phyloP scores from a whole-genome alignment of 2,888 invertebrate genomes.

The Tetrapedia diversipes region DNA sequence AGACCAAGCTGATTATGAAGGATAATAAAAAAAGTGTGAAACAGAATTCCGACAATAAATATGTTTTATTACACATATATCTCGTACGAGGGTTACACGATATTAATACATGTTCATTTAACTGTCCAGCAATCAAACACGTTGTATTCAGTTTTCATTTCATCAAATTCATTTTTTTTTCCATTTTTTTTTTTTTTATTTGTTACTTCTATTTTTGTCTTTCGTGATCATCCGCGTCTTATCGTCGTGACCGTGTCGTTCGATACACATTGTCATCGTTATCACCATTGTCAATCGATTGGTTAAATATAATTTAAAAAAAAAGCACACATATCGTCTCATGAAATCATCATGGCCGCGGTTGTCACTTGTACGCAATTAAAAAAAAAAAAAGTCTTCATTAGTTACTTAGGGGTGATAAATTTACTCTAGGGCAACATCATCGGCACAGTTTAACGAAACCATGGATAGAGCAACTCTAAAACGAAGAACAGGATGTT shows the following conservation, averaged over 20 bases:
- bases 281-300: slow-evolving; percentile 38
- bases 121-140: slow-evolving; percentile 83
- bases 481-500: slow-evolving; percentile 1
- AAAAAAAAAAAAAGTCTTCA: not conserved
- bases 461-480: not conserved
- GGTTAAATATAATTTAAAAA: slow-evolving; percentile 19
- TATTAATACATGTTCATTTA: slow-evolving; percentile 83
- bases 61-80: slow-evolving; percentile 83
- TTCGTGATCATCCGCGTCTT: slow-evolving; percentile 51
- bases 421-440: not conserved
- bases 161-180: not conserved
- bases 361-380: not conserved
- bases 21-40: not conserved
- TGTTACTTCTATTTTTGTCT: slow-evolving; percentile 25
- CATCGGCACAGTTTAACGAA: not conserved
- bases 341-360: not conserved
- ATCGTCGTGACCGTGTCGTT: slow-evolving; percentile 40
- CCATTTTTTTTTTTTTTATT: slow-evolving; percentile 54
- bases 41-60: slow-evolving; percentile 80
- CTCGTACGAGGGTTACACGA: slow-evolving; percentile 82
- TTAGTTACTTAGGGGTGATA: slow-evolving; percentile 13
- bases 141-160: slow-evolving; percentile 74
- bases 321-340: slow-evolving; percentile 4
- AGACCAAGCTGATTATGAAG: no score
- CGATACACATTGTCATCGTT: slow-evolving; percentile 43